Evolutionary conservation across 2,113 vertebrate genomes (phyloP).

Genomic region (Podocnemis expansa): DNA sequence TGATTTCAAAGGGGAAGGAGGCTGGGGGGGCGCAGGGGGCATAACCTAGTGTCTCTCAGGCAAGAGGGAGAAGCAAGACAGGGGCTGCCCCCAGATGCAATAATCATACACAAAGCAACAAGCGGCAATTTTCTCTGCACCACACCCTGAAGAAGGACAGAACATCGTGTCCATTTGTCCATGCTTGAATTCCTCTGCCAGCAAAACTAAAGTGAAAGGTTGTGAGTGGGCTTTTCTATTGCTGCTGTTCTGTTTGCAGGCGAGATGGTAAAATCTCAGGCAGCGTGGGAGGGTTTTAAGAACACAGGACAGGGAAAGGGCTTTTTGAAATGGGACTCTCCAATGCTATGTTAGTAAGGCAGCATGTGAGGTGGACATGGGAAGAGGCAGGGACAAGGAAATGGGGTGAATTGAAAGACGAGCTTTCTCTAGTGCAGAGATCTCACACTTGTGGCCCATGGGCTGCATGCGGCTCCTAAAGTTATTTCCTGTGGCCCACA

Average conservation of each 20-base stretch:
- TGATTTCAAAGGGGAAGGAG: neutral
- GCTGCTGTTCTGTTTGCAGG: neutral
- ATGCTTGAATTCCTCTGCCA: rapidly evolving
- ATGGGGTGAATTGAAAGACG: neutral
- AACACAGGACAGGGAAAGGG: neutral
- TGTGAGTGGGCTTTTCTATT: neutral
- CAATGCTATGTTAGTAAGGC: neutral
- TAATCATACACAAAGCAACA: neutral
- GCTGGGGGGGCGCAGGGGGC: neutral
- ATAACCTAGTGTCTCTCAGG: neutral
- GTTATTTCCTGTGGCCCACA: too few species aligned
- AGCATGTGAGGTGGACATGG: rapidly evolving
- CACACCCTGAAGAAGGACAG: neutral
- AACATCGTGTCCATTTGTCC: rapidly evolving
- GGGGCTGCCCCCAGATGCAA: neutral
- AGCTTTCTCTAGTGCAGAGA: too few species aligned
- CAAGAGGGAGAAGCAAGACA: neutral
- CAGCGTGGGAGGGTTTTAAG: neutral
- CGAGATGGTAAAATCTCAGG: neutral
- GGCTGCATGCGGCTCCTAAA: too few species aligned
- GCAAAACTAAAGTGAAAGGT: rapidly evolving
- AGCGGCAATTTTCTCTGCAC: neutral
- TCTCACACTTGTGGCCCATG: too few species aligned
- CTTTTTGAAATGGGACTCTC: neutral
- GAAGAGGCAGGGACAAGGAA: neutral